Evolutionary conservation across 2,888 invertebrate species (phyloP).

Genomic region (Yponomeuta sedellus): DNA sequence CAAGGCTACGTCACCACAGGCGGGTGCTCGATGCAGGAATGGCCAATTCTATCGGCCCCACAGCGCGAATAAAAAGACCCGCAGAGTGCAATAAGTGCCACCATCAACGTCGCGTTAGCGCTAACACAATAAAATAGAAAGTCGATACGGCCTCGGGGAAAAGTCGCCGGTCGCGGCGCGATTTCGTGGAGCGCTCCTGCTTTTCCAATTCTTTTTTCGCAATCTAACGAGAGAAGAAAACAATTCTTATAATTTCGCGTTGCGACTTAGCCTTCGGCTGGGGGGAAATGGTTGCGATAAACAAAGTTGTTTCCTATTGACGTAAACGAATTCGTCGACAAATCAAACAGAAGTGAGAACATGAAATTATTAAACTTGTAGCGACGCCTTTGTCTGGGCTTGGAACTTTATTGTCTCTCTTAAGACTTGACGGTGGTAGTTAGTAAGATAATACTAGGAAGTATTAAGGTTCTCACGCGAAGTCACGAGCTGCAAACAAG

Average conservation of each 20-base stretch:
- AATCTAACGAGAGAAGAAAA: neutral
- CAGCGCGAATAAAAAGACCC: slow-evolving; percentile 49
- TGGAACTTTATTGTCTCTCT: neutral
- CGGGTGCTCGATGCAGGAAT: slow-evolving; percentile 43
- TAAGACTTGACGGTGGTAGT: neutral
- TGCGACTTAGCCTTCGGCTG: neutral
- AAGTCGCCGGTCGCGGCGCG: slow-evolving; percentile 21
- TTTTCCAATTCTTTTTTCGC: slow-evolving; percentile 13
- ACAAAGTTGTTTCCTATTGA: neutral
- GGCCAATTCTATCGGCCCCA: slow-evolving; percentile 39
- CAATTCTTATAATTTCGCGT: neutral
- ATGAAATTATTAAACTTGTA: neutral
- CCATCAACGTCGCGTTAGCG: slow-evolving; percentile 69
- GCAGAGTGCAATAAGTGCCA: slow-evolving; percentile 66
- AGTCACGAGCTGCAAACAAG: neutral
- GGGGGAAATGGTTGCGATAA: neutral
- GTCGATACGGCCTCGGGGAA: slow-evolving; percentile 48
- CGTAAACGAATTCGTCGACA: neutral
- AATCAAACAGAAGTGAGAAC: neutral
- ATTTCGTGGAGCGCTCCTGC: slow-evolving; percentile 6
- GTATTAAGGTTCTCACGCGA: neutral
- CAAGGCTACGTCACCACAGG: slow-evolving; percentile 28
- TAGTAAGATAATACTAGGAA: neutral
- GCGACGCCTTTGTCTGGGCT: neutral
- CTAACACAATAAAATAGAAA: slow-evolving; percentile 72